Percentiles rank a stretch among this genome's conserved stretches.
These are phyloP conservation scores for Alcis repandata DNA, from an alignment of 2,888 invertebrate genomes.

Conservation along the genomic window DNA sequence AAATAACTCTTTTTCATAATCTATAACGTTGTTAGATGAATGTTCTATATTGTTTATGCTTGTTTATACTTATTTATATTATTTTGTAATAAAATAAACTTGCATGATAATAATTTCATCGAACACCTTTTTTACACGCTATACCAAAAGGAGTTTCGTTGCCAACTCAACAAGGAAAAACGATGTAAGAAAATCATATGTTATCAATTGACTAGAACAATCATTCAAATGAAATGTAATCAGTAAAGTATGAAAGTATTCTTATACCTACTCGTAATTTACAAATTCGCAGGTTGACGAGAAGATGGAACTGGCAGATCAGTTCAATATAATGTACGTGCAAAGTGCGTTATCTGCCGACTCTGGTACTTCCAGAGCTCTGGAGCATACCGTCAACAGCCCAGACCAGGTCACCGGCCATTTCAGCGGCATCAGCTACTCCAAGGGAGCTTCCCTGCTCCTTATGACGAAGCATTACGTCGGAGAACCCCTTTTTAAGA, in stretches of 20 bases:
- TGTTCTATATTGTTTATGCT: no score
- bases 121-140: not conserved
- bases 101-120: not conserved
- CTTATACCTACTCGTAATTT: no score
- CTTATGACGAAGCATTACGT: conserved; percentile 89
- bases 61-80: no score
- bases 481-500: conserved; percentile 83
- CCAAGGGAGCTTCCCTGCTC: conserved; percentile 88
- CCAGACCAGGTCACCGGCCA: conserved; percentile 88
- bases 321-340: conserved; percentile 90
- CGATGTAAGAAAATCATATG: not conserved
- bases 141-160: not conserved
- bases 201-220: no score
- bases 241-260: no score
- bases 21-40: no score
- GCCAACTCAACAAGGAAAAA: conserved; percentile 5
- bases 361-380: conserved; percentile 80
- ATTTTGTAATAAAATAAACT: not conserved
- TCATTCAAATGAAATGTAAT: no score
- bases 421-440: conserved; percentile 90
- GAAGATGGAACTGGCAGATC: conserved; percentile 87
- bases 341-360: conserved; percentile 87
- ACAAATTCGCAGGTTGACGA: conserved; percentile 61
- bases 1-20: no score
- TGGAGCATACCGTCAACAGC: conserved; percentile 86